phyloP scores from a whole-genome alignment of 1,140 invertebrate genomes.

The Aphis craccivora region DNA sequence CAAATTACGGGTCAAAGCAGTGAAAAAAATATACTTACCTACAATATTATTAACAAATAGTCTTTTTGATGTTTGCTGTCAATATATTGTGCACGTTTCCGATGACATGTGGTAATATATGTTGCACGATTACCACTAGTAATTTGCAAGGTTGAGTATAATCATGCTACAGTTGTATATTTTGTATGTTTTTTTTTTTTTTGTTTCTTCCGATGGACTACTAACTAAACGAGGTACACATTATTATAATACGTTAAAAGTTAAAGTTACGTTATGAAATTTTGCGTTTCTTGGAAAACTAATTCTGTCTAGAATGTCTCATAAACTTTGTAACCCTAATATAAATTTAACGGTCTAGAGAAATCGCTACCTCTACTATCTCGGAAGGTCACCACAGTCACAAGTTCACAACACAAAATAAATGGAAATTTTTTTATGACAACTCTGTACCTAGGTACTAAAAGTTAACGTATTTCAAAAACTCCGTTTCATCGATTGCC shows the following conservation, averaged over 20 bases:
- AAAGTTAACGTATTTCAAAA: neutral
- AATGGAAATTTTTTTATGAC: neutral
- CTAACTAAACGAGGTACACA: neutral
- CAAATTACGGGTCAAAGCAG: neutral
- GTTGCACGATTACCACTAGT: neutral
- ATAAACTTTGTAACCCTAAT: constrained; percentile 15
- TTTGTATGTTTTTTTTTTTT: neutral
- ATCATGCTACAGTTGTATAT: neutral
- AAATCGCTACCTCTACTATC: neutral
- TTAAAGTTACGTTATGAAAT: neutral
- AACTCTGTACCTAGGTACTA: neutral
- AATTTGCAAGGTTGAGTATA: neutral
- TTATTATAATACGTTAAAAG: neutral
- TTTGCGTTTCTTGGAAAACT: neutral
- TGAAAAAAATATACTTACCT: neutral
- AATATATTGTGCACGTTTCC: neutral
- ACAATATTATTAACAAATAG: neutral
- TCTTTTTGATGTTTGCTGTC: neutral
- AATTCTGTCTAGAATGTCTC: neutral
- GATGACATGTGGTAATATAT: neutral
- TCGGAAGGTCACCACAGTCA: neutral
- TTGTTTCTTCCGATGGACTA: neutral
- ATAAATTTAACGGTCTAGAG: constrained; percentile 12
- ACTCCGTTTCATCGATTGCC: neutral
- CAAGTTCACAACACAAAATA: neutral